Conservation (phyloP, 2,888 invertebrate species). For the Plusia festucae region DNA sequence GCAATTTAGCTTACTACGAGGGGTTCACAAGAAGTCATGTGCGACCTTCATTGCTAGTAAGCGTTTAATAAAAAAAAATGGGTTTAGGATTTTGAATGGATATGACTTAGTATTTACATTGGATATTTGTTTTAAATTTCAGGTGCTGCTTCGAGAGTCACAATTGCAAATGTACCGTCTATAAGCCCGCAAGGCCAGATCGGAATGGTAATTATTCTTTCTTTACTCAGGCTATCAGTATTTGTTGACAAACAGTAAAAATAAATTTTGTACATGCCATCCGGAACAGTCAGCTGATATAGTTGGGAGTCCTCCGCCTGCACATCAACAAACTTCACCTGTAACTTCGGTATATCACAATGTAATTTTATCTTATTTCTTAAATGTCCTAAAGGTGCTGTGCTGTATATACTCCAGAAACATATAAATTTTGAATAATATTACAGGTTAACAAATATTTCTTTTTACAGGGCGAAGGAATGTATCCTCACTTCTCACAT, state of each 20-base stretch:
- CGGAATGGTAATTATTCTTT: slow-evolving; percentile 90
- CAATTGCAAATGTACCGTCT: slow-evolving; percentile 89
- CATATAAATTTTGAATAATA: not conserved
- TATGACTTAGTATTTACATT: not conserved
- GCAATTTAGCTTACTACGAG: no score
- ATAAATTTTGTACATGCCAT: slow-evolving; percentile 79
- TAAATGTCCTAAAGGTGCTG: not conserved
- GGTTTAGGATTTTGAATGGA: not conserved
- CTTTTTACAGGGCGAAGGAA: slow-evolving; percentile 82
- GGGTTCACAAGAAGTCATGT: no score
- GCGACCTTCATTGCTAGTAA: no score
- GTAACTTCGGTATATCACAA: slow-evolving; percentile 91
- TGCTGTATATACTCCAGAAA: no score
- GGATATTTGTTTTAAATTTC: slow-evolving; percentile 35
- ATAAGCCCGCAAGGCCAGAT: slow-evolving; percentile 90
- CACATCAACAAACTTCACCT: slow-evolving; percentile 94
- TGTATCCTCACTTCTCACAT: slow-evolving; percentile 87
- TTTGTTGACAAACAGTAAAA: slow-evolving; percentile 40
- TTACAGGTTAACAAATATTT: slow-evolving; percentile 15
- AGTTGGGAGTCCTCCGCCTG: slow-evolving; percentile 94
- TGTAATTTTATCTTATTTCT: slow-evolving; percentile 66
- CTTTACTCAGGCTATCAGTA: slow-evolving; percentile 26
- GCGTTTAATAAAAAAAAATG: no score
- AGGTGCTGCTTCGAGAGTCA: slow-evolving; percentile 87
- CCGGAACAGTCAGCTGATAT: slow-evolving; percentile 90